Base-by-base conservation (phyloP, 2,888 invertebrate species). In the Erpobdella octoculata region DNA sequence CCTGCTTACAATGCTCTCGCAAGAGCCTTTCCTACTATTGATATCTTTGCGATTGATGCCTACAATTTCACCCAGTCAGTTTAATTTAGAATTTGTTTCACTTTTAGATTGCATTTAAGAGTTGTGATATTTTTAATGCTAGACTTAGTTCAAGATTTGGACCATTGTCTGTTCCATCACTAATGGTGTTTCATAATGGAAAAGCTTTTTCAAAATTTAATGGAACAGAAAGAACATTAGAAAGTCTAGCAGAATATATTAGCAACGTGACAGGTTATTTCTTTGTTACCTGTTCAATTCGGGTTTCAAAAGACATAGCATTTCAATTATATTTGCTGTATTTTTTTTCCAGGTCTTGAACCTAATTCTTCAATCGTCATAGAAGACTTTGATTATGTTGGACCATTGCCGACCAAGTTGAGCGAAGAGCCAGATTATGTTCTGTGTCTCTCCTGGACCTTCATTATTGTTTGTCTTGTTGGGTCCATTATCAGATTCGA, bases 1-100 rank as follows among this genome's bases (percentile, higher is more conserved):
- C 92, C 92, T 6, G 89, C 92, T 80, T 92, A 89, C 79, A 96
- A 96, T 85, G 91, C 93, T 0, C 82, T 96, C 35, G 90, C 93
- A 0, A 86, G 91, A 79, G 88, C 90, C 3, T 96, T 91, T 83
- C 92, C 93, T 0, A 88, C 89, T 77, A 86, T 97, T 0, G 90
- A 90, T 84, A 88, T 93, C 82, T 89, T 92, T 12, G 95, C 84
- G 2, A 88, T 96, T 25, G 93, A 97, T 86, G 92, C 93, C 1
- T 84, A 92, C 89, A 80, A 93, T 91, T 85, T 90, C 89, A 81
- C 81, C 79, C 80, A 79, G 81, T 81, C 76, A 79, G 81, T 78
- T 12, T 58, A 15, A 35, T 33, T 37, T 25, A 4, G 9, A n/a
- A 21, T 48, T 35, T 64, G 41, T 33, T 25, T 31, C 31, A 21